phyloP scores from a whole-genome alignment of 2,888 invertebrate genomes.

The Calameuta filiformis region DNA sequence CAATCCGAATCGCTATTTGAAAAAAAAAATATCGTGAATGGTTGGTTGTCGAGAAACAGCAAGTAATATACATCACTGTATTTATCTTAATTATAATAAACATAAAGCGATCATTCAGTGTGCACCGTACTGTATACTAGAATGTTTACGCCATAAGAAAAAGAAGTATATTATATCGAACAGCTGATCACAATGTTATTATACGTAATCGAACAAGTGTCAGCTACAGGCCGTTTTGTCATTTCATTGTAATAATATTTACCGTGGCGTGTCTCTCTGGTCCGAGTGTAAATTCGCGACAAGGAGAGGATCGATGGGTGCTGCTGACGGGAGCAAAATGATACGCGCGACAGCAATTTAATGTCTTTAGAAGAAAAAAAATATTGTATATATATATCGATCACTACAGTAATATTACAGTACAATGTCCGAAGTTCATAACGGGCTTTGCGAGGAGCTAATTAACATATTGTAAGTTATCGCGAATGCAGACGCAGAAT shows the following conservation, averaged over 20 bases:
- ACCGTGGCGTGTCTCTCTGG: neutral
- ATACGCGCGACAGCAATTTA: neutral
- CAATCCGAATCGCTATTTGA: neutral
- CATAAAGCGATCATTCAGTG: neutral
- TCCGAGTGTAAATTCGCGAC: too few species aligned
- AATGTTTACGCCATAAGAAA: conserved; percentile 37
- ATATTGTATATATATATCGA: neutral
- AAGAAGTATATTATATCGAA: neutral
- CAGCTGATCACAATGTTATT: neutral
- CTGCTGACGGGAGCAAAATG: neutral
- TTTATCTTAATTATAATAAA: neutral
- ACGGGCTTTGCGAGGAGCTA: conserved; percentile 27
- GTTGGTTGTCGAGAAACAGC: neutral
- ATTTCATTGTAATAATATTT: conserved; percentile 1
- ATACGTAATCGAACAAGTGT: neutral
- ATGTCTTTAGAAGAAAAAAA: neutral
- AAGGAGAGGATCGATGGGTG: neutral
- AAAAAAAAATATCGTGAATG: neutral
- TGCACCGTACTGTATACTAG: conserved; percentile 37
- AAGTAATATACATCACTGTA: conserved; percentile 13
- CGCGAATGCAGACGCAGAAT: conserved; percentile 30
- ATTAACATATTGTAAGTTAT: conserved; percentile 28
- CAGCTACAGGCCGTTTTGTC: neutral
- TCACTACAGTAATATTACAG: neutral
- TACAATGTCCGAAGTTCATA: conserved; percentile 6